Evolutionary conservation across 2,113 vertebrate species (phyloP).

Genomic region (Alosa alosa): DNA sequence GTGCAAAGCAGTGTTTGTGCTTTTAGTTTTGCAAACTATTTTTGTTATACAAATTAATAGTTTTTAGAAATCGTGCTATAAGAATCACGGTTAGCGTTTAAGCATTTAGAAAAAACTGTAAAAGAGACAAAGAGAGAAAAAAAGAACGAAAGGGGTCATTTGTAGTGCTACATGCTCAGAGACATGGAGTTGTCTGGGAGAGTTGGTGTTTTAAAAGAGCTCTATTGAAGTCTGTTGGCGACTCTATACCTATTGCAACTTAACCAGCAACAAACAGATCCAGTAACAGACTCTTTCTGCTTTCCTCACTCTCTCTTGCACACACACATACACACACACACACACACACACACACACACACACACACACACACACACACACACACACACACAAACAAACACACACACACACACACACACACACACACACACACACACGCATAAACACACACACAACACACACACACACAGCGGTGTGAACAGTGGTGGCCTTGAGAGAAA

Average conservation of each 20-base stretch:
- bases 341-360: constrained; percentile 7
- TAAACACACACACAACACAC: neutral
- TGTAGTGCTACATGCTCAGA: constrained; percentile 2
- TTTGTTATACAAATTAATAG: too few relatives aligned
- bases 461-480: neutral
- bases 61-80: too few relatives aligned
- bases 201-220: constrained; percentile 1
- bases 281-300: neutral
- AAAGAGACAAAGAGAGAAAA: neutral
- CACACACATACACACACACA: neutral
- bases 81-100: too few relatives aligned
- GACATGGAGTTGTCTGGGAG: constrained; percentile 3
- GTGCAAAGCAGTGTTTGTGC: too few relatives aligned
- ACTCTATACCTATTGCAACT: constrained; percentile 19
- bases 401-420: constrained; percentile 5
- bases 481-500: constrained; percentile 7
- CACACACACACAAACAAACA: constrained; percentile 1
- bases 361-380: constrained; percentile 19
- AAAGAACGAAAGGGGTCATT: neutral
- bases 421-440: neutral
- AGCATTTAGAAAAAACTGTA: neutral
- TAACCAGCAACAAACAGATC: constrained; percentile 12
- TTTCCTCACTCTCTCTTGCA: neutral
- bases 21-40: too few relatives aligned
- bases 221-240: constrained; percentile 8